A percentile compares a stretch with the other conserved stretches of the same genome.
phyloP scores from a whole-genome alignment of 2,113 vertebrate genomes.

The Jaculus jaculus region DNA sequence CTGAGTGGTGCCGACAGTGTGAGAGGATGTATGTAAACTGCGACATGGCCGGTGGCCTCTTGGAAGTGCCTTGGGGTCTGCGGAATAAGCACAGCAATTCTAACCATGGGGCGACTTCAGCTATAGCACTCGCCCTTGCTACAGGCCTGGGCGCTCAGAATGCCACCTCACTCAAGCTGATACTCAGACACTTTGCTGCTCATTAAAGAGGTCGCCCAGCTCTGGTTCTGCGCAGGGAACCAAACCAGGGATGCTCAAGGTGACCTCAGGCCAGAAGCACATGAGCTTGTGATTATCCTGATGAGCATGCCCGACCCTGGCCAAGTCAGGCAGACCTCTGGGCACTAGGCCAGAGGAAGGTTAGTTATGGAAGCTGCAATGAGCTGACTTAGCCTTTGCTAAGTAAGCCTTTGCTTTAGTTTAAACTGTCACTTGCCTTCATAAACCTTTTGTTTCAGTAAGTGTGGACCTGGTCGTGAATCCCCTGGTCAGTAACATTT shows the following conservation, averaged over 20 bases:
- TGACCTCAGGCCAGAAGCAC: not conserved
- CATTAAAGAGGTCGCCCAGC: not conserved
- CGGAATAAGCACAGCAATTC: too few relatives aligned
- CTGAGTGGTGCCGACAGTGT: not conserved
- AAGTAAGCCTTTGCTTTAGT: too few relatives aligned
- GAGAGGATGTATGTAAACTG: accelerated
- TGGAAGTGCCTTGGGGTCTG: accelerated
- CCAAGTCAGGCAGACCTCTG: not conserved
- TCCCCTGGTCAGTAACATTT: not conserved
- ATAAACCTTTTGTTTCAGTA: not conserved
- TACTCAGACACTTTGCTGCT: not conserved
- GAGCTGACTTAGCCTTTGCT: not conserved
- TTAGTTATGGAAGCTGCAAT: accelerated
- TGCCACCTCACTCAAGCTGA: not conserved
- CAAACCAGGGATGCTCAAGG: accelerated
- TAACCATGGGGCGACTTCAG: accelerated
- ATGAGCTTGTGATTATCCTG: not conserved
- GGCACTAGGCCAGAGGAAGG: accelerated
- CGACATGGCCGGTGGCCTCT: accelerated
- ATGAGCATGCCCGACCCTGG: accelerated
- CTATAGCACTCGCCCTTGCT: not conserved
- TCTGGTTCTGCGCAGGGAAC: too few relatives aligned
- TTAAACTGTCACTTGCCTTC: not conserved
- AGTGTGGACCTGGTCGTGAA: not conserved
- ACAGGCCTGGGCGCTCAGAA: not conserved